Evolutionary conservation across 2,888 invertebrate species (phyloP).

Genomic region (Andrena marginata): DNA sequence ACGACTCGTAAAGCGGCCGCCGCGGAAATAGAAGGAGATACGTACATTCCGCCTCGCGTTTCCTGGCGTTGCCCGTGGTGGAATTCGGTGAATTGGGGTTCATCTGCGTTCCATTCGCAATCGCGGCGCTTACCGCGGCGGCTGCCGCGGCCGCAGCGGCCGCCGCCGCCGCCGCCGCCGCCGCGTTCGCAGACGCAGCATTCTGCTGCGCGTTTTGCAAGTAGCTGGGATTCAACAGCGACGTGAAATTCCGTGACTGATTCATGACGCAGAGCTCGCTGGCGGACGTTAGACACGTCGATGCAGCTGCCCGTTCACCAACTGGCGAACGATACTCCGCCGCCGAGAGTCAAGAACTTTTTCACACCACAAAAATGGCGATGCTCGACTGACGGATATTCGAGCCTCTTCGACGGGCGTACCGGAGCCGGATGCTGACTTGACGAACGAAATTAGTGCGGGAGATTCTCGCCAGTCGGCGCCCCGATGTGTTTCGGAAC

Average conservation of each 20-base stretch:
- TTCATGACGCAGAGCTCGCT: constrained; percentile 74
- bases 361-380: constrained; percentile 64
- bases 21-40: neutral
- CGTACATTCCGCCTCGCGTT: constrained; percentile 82
- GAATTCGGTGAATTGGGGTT: constrained; percentile 59
- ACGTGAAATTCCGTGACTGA: constrained; percentile 84
- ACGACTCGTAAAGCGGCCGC: neutral
- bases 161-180: constrained; percentile 87
- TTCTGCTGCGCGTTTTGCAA: constrained; percentile 81
- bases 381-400: constrained; percentile 29
- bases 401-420: constrained; percentile 49
- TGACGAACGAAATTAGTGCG: constrained; percentile 11
- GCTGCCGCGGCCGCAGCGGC: constrained; percentile 87
- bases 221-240: constrained; percentile 82
- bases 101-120: constrained; percentile 85
- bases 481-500: constrained; percentile 33
- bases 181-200: constrained; percentile 84
- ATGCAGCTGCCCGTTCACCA: neutral
- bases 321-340: neutral
- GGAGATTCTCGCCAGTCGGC: constrained; percentile 26
- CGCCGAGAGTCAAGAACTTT: constrained; percentile 31
- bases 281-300: constrained; percentile 3
- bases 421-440: constrained; percentile 47
- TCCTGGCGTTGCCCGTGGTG: constrained; percentile 73
- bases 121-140: constrained; percentile 87